A percentile compares a stretch with the other conserved stretches of the same genome.
Conservation (phyloP, 2,888 invertebrate species). For the Tromatobia lineatoria region DNA sequence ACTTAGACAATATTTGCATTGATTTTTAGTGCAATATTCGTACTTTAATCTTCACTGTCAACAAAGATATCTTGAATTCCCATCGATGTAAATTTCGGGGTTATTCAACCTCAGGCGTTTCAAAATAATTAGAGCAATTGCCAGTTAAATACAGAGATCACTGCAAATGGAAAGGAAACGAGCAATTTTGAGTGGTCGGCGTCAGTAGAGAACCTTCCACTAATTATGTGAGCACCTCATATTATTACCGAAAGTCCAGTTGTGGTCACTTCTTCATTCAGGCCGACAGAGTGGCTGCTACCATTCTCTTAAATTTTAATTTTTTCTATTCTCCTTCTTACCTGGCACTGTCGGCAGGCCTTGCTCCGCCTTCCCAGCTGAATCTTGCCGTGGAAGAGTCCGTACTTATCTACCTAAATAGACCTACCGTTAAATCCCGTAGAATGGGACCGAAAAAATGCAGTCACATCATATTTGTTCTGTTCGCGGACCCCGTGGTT, state of each 20-base stretch:
- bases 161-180: neutral
- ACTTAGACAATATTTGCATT: neutral
- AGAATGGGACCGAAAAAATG: neutral
- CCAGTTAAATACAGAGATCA: neutral
- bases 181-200: constrained; percentile 17
- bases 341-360: neutral
- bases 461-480: neutral
- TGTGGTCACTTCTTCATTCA: neutral
- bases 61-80: neutral
- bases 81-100: constrained; percentile 6
- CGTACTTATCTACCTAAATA: neutral
- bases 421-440: neutral
- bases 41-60: neutral
- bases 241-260: constrained; percentile 12
- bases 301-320: neutral
- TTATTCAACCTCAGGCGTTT: constrained; percentile 6
- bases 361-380: neutral
- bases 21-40: neutral
- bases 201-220: constrained; percentile 2
- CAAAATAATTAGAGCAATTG: neutral
- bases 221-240: constrained; percentile 12
- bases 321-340: neutral
- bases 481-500: too few relatives aligned
- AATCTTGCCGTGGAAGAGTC: neutral
- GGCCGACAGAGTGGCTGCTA: neutral